Conservation (phyloP, 1,140 invertebrate genomes). For the Drosophila lacertosa region DNA sequence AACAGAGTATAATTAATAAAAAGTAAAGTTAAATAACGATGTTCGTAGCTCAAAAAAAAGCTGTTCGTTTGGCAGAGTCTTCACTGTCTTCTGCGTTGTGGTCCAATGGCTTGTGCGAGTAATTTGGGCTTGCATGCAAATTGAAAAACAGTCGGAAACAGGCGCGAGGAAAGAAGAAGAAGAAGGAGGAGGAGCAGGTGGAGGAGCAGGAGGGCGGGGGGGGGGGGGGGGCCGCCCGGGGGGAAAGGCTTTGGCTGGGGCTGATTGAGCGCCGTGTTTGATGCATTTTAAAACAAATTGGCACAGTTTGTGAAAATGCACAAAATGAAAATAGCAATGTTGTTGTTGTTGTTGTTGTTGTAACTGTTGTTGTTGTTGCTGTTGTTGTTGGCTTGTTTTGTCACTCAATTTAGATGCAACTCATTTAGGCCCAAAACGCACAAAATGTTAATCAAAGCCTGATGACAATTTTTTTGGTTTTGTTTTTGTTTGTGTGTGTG, state of each 20-base stretch:
- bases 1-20: too few relatives aligned
- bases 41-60: too few relatives aligned
- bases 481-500: too few relatives aligned
- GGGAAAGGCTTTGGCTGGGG: neutral
- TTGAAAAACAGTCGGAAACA: slow-evolving; percentile 76
- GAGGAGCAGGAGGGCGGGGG: neutral
- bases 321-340: slow-evolving; percentile 19
- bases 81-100: slow-evolving; percentile 11
- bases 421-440: slow-evolving; percentile 66
- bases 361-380: slow-evolving; percentile 17
- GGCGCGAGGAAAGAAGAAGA: slow-evolving; percentile 25
- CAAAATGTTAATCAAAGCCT: slow-evolving; percentile 81
- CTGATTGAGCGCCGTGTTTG: slow-evolving; percentile 66
- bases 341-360: slow-evolving; percentile 8
- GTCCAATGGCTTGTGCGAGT: slow-evolving; percentile 34
- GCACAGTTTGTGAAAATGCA: slow-evolving; percentile 72
- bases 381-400: slow-evolving; percentile 51
- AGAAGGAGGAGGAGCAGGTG: neutral
- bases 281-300: slow-evolving; percentile 82
- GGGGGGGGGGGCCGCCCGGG: neutral
- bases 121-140: slow-evolving; percentile 80
- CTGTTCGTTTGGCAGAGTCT: neutral
- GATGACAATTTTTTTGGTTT: slow-evolving; percentile 73
- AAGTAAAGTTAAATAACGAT: too few relatives aligned
- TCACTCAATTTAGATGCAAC: slow-evolving; percentile 81